Base-by-base conservation (phyloP, 53 echinoderm and acorn worm genomes). In the Henricia sp. region DNA sequence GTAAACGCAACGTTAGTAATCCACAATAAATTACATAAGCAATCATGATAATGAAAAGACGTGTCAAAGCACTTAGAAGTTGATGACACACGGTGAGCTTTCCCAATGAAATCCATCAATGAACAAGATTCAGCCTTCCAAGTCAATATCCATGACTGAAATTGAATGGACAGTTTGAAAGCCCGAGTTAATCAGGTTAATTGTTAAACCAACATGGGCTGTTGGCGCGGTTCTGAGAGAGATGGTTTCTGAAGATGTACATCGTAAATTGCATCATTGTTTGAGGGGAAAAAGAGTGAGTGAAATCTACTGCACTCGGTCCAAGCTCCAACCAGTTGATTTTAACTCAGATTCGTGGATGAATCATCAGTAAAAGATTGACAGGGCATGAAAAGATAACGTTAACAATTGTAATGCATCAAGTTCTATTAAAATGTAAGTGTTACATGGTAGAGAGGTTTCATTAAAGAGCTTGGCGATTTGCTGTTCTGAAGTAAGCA, bases 131-230 rank as follows among this genome's bases (percentile, higher is more conserved):
- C 30, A 50, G 51, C 51, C 50, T n/a, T 30, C 30, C 19, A 50
- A 29, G 50, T 46, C 52, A 72, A 54, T 51, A 51, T 19, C 52
- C 26, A 25, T 14, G 46, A 77, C 46, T 77, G 60, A 33, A 44
- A 63, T 48, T 72, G 72, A 53, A 72, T 72, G 43, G 80, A 80
- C 50, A 34, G 62, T 70, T 50, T 46, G 80, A 44, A 50, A 80
- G 80, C 48, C n/a, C 27, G 28, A 14, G 48, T 64, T 80, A 80
- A 80, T 80, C 63, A 63, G 50, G 50, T 63, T 80, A 80, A 80
- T 80, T 80, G 80, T 43, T 48, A 80, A 64, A 62, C 63, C 64
- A 80, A 80, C 80, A 80, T 12, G 3, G 72, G 72, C 70, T 42
- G 43, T 44, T 17, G 68, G 37, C 21, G 23, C 40, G 42, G 80